phyloP scores from a whole-genome alignment of 2,797 vertebrate species.

The Macroramphosus scolopax region DNA sequence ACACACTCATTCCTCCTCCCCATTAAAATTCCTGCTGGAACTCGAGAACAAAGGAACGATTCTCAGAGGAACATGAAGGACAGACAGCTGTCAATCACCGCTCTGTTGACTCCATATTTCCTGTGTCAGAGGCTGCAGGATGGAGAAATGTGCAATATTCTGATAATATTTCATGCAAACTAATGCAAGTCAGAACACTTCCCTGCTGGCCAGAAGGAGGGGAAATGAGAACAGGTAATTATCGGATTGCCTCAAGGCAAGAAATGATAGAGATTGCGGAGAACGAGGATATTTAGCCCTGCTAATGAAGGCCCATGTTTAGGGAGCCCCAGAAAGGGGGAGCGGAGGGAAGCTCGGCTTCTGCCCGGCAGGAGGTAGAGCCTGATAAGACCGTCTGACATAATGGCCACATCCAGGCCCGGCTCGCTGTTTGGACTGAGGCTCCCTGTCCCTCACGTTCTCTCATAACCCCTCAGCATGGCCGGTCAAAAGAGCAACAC shows the following conservation, averaged over 20 bases:
- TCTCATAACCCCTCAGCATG: constrained; percentile 31
- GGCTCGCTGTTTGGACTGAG: constrained; percentile 52
- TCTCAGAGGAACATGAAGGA: constrained; percentile 70
- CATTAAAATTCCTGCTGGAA: constrained; percentile 66
- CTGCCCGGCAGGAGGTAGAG: constrained; percentile 73
- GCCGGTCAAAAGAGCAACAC: constrained; percentile 15
- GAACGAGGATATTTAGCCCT: constrained; percentile 82
- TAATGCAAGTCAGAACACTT: constrained; percentile 81
- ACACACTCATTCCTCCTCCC: constrained; percentile 58
- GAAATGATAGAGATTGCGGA: constrained; percentile 83
- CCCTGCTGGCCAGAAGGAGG: constrained; percentile 79
- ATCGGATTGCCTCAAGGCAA: constrained; percentile 80
- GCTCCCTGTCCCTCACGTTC: constrained; percentile 42
- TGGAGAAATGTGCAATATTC: constrained; percentile 82
- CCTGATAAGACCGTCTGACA: constrained; percentile 80
- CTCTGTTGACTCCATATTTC: constrained; percentile 63
- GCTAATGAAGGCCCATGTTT: constrained; percentile 82
- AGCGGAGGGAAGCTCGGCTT: constrained; percentile 55
- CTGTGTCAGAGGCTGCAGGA: constrained; percentile 71
- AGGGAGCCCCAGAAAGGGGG: constrained; percentile 66
- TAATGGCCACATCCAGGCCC: constrained; percentile 68
- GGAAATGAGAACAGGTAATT: constrained; percentile 83
- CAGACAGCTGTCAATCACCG: constrained; percentile 80
- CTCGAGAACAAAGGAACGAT: constrained; percentile 70
- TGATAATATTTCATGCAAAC: constrained; percentile 86